A percentile compares a stretch with the other conserved stretches of the same genome.
These are phyloP conservation scores for Exaiptasia diaphana DNA, from an alignment of 64 coral and sea anemone genomes.

Conservation along the genomic window DNA sequence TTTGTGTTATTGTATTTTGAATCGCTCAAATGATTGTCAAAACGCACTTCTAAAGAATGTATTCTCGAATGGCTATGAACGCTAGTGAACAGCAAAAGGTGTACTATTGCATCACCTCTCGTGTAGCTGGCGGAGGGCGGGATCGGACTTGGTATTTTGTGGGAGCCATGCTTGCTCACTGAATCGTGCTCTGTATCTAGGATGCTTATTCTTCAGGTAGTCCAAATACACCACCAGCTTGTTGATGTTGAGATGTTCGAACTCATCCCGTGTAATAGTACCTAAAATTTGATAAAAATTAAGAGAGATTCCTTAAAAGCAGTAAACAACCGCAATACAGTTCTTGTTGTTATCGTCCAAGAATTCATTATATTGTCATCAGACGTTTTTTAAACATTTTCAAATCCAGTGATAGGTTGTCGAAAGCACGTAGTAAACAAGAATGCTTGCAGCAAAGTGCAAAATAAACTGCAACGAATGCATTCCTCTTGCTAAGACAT, in stretches of 20 bases:
- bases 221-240: slow-evolving; percentile 58
- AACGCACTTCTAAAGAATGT: too few relatives aligned
- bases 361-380: background rate
- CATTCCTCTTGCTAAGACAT: background rate
- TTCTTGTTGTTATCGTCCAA: background rate
- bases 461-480: background rate
- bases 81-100: too few relatives aligned
- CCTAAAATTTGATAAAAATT: background rate
- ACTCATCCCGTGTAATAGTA: slow-evolving; percentile 24
- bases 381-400: background rate
- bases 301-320: too few relatives aligned
- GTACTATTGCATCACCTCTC: slow-evolving; percentile 34
- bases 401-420: background rate
- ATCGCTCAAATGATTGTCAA: too few relatives aligned
- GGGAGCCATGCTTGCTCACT: slow-evolving; percentile 79
- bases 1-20: too few relatives aligned
- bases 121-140: slow-evolving; percentile 43
- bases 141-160: slow-evolving; percentile 65
- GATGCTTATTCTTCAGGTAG: slow-evolving; percentile 76
- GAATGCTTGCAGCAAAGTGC: background rate
- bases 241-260: slow-evolving; percentile 59
- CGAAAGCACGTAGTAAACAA: background rate
- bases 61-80: too few relatives aligned
- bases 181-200: slow-evolving; percentile 64
- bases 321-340: background rate